Evolutionary conservation across 1,140 invertebrate genomes (phyloP).

Genomic region (Pseudoatta argentina): DNA sequence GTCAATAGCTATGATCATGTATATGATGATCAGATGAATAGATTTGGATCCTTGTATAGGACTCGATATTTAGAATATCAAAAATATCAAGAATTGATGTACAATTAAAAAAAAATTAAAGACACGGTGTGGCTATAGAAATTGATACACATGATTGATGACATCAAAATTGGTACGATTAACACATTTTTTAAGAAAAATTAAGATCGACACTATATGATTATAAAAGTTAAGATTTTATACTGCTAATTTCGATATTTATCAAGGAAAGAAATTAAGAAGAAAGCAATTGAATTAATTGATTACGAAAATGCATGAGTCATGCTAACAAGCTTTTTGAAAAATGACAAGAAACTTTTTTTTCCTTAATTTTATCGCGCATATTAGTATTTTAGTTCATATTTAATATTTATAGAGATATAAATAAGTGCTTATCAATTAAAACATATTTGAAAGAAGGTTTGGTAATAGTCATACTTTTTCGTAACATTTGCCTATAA

Average conservation of each 20-base stretch:
- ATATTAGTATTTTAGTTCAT: neutral
- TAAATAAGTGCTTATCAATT: constrained; percentile 3
- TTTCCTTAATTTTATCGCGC: neutral
- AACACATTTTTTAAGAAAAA: neutral
- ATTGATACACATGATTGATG: too few species aligned
- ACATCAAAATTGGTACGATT: constrained; percentile 4
- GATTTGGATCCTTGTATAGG: neutral
- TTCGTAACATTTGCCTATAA: neutral
- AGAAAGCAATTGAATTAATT: constrained; percentile 2
- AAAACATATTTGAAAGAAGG: neutral
- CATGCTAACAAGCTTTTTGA: neutral
- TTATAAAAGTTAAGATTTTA: neutral
- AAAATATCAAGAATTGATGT: constrained; percentile 10
- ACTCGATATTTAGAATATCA: neutral
- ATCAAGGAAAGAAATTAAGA: neutral
- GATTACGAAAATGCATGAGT: neutral
- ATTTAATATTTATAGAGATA: neutral
- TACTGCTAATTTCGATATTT: neutral
- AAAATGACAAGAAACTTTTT: neutral
- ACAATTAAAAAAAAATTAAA: neutral
- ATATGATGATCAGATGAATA: neutral
- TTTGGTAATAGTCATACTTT: neutral
- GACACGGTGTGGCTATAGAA: neutral
- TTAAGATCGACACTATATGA: neutral
- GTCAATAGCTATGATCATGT: neutral